Conservation (phyloP, 2,113 vertebrate genomes). For the Uria aalge region DNA sequence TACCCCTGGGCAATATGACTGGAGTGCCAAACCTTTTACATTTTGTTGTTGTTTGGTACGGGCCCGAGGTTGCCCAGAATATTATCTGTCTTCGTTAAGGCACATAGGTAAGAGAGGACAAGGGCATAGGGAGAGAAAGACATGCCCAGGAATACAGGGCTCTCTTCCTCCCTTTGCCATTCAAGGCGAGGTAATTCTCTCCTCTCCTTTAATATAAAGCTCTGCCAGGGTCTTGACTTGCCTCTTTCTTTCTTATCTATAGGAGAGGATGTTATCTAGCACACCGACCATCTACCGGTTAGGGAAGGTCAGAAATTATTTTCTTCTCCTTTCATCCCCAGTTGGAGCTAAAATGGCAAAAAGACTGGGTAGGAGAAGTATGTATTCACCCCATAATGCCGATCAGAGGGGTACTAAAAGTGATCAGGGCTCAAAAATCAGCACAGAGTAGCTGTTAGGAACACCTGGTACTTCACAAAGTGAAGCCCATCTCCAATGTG, state of each 20-base stretch:
- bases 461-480: background rate
- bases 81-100: background rate
- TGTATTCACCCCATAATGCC: background rate
- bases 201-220: background rate
- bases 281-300: background rate
- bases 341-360: background rate
- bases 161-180: background rate
- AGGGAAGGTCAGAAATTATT: background rate
- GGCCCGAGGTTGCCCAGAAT: background rate
- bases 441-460: background rate
- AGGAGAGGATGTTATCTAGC: background rate
- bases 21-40: background rate
- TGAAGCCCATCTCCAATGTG: background rate
- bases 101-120: background rate
- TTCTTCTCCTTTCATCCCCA: background rate
- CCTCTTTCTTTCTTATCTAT: background rate
- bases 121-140: background rate
- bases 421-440: background rate
- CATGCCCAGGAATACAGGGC: background rate
- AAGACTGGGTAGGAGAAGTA: background rate
- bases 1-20: background rate
- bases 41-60: background rate
- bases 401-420: background rate
- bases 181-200: background rate
- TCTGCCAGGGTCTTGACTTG: background rate